Conservation (phyloP, 1,140 invertebrate species). For the Drosophila suzukii region DNA sequence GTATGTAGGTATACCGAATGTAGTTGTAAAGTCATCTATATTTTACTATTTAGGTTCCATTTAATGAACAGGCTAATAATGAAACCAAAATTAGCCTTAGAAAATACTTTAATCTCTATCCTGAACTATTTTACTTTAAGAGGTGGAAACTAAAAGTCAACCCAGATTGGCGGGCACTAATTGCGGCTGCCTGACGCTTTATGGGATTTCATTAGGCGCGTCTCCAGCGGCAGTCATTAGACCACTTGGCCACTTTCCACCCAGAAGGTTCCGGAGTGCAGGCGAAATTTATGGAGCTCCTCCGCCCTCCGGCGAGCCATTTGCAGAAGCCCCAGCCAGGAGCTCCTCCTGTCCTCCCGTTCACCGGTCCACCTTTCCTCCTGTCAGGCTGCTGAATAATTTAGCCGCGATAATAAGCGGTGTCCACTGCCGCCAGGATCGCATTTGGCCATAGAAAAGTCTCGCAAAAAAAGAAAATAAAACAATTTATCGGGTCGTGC, state of each 20-base stretch:
- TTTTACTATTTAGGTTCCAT: neutral
- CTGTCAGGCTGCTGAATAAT: conserved; percentile 66
- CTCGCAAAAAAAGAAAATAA: conserved; percentile 24
- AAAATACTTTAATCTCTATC: neutral
- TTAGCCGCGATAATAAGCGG: conserved; percentile 70
- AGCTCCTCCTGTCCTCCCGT: conserved; percentile 13
- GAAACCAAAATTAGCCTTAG: neutral
- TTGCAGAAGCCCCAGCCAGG: conserved; percentile 26
- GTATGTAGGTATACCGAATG: too few relatives aligned
- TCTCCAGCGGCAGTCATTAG: conserved; percentile 39
- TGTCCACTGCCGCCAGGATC: conserved; percentile 26
- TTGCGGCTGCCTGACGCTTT: conserved; percentile 32
- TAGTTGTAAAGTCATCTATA: too few relatives aligned
- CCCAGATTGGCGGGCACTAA: conserved; percentile 36
- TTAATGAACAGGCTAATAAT: neutral
- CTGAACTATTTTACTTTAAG: neutral
- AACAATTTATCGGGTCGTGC: conserved; percentile 77
- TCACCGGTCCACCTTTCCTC: conserved; percentile 18
- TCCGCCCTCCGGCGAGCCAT: conserved; percentile 13
- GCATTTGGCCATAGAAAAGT: conserved; percentile 42
- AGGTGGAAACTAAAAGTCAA: conserved; percentile 3
- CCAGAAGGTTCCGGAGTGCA: conserved; percentile 21
- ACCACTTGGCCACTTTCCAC: conserved; percentile 27
- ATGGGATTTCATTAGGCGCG: conserved; percentile 41
- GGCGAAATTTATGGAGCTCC: conserved; percentile 33